These are phyloP conservation scores for Enteromius trimaculatus DNA, from an alignment of 2,797 vertebrate genomes.

Conservation along the genomic window DNA sequence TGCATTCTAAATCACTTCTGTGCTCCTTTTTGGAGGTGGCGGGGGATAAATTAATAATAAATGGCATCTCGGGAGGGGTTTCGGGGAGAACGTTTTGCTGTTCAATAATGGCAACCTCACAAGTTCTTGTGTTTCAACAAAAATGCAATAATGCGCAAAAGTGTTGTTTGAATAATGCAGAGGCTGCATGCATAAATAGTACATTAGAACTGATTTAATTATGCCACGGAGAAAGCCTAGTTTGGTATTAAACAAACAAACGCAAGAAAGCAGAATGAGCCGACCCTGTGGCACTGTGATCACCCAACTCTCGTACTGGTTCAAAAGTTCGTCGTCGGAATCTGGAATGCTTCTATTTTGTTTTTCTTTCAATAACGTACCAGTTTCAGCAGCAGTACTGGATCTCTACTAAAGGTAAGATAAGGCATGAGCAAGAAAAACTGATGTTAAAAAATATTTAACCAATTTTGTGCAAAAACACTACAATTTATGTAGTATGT, in stretches of 20 bases:
- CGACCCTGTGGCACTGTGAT: constrained; percentile 66
- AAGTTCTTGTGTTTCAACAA: constrained; percentile 70
- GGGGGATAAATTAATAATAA: constrained; percentile 77
- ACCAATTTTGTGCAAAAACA: no score
- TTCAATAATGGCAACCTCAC: constrained; percentile 72
- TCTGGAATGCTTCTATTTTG: neutral
- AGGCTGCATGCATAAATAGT: constrained; percentile 80
- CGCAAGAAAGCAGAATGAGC: constrained; percentile 70
- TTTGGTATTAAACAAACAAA: constrained; percentile 75
- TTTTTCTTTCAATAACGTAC: neutral
- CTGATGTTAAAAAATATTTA: neutral
- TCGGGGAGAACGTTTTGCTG: constrained; percentile 52
- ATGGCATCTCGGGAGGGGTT: constrained; percentile 69
- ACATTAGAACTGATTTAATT: constrained; percentile 84
- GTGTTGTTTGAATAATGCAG: constrained; percentile 82
- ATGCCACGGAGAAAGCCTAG: constrained; percentile 73
- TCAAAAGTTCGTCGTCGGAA: constrained; percentile 30
- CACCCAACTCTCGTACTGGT: constrained; percentile 43
- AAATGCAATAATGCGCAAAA: constrained; percentile 82
- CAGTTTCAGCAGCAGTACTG: neutral
- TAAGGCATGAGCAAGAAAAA: neutral
- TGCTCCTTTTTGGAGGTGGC: constrained; percentile 41
- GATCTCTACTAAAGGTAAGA: neutral
- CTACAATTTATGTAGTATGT: no score
- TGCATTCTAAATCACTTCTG: constrained; percentile 63